These are phyloP conservation scores for Loxodonta africana DNA, from an alignment of 2,113 vertebrate genomes.

Conservation along the genomic window DNA sequence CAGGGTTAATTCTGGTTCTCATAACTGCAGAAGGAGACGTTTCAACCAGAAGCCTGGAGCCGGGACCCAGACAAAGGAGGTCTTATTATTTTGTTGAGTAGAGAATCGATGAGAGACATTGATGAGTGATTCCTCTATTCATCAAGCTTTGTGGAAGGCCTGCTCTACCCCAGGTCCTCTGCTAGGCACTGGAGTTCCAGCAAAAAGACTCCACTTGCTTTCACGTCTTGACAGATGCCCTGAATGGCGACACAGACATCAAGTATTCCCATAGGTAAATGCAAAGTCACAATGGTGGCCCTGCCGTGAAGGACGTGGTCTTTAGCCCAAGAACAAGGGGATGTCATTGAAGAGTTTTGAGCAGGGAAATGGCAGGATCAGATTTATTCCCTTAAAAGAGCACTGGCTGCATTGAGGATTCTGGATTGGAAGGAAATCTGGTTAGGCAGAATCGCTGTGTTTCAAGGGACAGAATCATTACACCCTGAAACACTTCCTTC, in stretches of 20 bases:
- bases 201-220: background rate
- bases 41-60: background rate
- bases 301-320: background rate
- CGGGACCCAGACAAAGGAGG: background rate
- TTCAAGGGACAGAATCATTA: background rate
- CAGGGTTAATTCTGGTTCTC: background rate
- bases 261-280: too few relatives aligned
- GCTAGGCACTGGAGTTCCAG: background rate
- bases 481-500: background rate
- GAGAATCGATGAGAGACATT: background rate
- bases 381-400: background rate
- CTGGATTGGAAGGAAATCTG: background rate
- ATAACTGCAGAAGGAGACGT: background rate
- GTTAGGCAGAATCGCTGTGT: background rate
- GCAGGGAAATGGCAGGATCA: background rate
- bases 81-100: constrained; percentile 15
- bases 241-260: background rate
- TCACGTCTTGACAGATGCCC: background rate
- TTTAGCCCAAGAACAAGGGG: background rate
- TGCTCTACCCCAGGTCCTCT: fast-evolving
- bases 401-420: background rate
- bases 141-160: background rate
- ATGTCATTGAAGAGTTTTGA: background rate
- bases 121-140: background rate
- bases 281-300: background rate